A percentile compares a stretch with the other conserved stretches of the same genome.
Evolutionary conservation across 2,888 invertebrate genomes (phyloP).

Genomic region (Athalia circularis): DNA sequence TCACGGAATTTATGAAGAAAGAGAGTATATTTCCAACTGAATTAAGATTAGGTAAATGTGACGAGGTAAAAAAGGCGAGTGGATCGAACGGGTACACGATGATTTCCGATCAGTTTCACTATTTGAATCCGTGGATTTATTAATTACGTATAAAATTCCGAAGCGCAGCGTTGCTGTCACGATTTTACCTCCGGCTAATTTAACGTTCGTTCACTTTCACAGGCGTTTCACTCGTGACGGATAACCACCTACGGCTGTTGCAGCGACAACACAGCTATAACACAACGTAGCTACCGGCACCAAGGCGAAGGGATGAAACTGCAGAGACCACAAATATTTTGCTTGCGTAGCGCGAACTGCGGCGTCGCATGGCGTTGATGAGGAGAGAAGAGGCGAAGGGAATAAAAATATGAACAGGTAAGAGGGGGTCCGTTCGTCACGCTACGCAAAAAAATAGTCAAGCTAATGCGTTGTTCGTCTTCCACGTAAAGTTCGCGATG

Average conservation of each 20-base stretch:
- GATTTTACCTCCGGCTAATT: slow-evolving; percentile 14
- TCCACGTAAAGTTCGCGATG: not conserved
- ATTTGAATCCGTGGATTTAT: too few relatives aligned
- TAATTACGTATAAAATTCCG: slow-evolving; percentile 30
- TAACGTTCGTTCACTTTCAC: slow-evolving; percentile 35
- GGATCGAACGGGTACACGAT: too few relatives aligned
- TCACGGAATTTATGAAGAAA: too few relatives aligned
- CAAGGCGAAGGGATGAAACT: slow-evolving; percentile 18
- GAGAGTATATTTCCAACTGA: too few relatives aligned
- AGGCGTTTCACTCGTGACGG: not conserved
- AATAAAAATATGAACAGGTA: not conserved
- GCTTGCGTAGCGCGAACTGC: slow-evolving; percentile 11
- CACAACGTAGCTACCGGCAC: not conserved
- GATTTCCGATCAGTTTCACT: too few relatives aligned
- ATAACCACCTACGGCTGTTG: not conserved
- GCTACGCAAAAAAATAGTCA: not conserved
- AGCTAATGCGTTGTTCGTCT: not conserved
- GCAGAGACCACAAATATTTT: slow-evolving; percentile 30
- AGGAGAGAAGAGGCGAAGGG: not conserved
- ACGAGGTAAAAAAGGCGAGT: too few relatives aligned
- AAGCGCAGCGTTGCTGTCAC: slow-evolving; percentile 3
- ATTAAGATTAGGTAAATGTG: too few relatives aligned
- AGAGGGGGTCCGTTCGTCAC: not conserved
- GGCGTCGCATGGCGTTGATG: slow-evolving; percentile 15
- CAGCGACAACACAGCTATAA: not conserved